Evolutionary conservation across 2,797 vertebrate species (phyloP).

Genomic region (Oreochromis mossambicus): DNA sequence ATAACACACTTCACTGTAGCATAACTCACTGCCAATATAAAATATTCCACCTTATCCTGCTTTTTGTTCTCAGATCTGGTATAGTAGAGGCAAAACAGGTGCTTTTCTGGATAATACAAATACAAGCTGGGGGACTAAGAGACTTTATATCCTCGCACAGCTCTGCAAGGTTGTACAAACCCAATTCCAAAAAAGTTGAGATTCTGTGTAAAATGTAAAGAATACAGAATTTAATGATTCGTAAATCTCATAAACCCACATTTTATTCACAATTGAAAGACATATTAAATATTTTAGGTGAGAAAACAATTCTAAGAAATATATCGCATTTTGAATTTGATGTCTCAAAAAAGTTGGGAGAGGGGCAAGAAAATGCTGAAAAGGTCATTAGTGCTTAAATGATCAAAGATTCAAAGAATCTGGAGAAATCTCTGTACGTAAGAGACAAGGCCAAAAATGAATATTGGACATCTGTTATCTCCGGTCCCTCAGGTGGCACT

Average conservation of each 20-base stretch:
- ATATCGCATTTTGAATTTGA: not conserved
- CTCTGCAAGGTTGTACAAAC: not conserved
- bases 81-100: not conserved
- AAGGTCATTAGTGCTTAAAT: not conserved
- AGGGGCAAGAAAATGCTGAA: not conserved
- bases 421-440: not conserved
- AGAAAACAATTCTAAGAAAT: not conserved
- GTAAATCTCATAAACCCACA: not conserved
- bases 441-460: not conserved
- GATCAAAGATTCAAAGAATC: not conserved
- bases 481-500: not conserved
- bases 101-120: not conserved
- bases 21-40: slow-evolving; percentile 16
- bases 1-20: slow-evolving; percentile 13
- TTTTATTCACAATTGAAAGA: not conserved
- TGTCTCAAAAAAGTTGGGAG: not conserved
- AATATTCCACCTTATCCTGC: slow-evolving; percentile 22
- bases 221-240: not conserved
- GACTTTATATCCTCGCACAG: not conserved
- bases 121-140: not conserved
- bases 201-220: not conserved
- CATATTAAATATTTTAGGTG: not conserved
- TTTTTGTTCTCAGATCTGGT: slow-evolving; percentile 9
- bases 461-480: not conserved
- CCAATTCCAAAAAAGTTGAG: not conserved